Base-by-base conservation (phyloP, 2,888 invertebrate species). In the Andrena bicolor region DNA sequence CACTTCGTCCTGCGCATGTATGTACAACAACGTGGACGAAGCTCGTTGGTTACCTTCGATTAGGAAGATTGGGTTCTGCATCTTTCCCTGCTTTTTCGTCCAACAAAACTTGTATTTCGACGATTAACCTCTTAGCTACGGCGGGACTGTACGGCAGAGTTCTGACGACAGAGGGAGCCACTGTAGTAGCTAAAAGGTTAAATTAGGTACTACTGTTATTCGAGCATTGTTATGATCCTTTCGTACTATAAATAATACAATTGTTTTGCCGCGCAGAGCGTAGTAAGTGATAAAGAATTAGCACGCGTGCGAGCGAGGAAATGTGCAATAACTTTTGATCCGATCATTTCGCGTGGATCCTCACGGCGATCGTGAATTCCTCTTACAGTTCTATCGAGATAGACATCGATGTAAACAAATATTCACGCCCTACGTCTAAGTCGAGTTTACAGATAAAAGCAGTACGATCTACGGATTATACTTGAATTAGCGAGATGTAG, bases 381-480 rank as follows among this genome's bases (percentile, higher is more conserved):
- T 74, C 61, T 61, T 49, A 60, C 64, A 58, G 70, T 70, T 51
- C 66, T 20, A 64, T 51, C 65, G 32, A 32, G 20, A 10, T 64
- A 63, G 69, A 60, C 61, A 80, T 76, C 72, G 49, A 58, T 63
- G 68, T 28, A 49, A 75, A 70, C 56, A 69, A 78, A 74, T 70
- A 71, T 84, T 86, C 75, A 53, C 26, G 65, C 68, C 49, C 41
- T 56, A 35, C 49, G 66, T 73, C 74, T 48, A 70, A 72, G 81
- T 69, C 83, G 77, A 77, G 83, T 87, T 87, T 87, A 80, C 81
- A 69, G 41, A 35, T 58, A 64, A 71, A 71, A 48, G 20, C 61
- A 68, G 51, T 60, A 60, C 69, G 28, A 83, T 68, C n/a, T 3
- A 8, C 26, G 2, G 58, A 65, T 76, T 69, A 69, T 49, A 32